Evolutionary conservation across 1,140 invertebrate species (phyloP), one percentile per base, ranked within the genome.

Genomic region (Latrodectus geometricus): DNA sequence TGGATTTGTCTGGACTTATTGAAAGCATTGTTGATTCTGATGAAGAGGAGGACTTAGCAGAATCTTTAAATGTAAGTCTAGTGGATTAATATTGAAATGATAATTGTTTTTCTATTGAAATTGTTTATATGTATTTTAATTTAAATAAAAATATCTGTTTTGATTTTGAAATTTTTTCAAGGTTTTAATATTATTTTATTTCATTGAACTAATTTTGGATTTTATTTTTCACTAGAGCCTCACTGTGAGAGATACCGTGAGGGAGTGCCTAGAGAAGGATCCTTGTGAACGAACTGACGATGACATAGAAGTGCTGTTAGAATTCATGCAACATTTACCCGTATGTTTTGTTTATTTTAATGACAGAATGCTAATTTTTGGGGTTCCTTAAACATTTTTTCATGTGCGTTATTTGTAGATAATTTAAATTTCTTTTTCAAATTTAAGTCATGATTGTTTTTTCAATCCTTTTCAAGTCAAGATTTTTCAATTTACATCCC

Each of bases 221-320:
- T 61, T 61, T 61, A 49, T 8, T 15, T 49, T 20, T 54, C 61
- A 68, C 74, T 91, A 96, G 95, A 97, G 96, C 90, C 92, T 97
- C 85, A 96, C 95, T 84, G 95, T 98, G 0, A 93, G 97, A 76
- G 98, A 99, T 93, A 95, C 96, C 73, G 97, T 99, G 4, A 93
- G 98, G 88, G 98, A 99, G 91, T 99, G 98, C 90, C 92, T 99
- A 76, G 97, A 99, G 90, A 99, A 99, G 92, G 97, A 99, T 91
- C 97, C 98, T 9, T 94, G 94, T 72, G 97, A 99, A 89, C 93
- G 98, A 88, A 96, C 95, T 11, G 96, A 97, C 89, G 97, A 99
- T 87, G 98, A 99, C 91, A 96, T 99, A 89, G 96, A 98, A 92
- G 95, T 96, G 74, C 93, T 99, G 0, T 92, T 99, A 65, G 98